These are phyloP conservation scores for Alosa sapidissima DNA, from an alignment of 2,797 vertebrate genomes.

Conservation along the genomic window DNA sequence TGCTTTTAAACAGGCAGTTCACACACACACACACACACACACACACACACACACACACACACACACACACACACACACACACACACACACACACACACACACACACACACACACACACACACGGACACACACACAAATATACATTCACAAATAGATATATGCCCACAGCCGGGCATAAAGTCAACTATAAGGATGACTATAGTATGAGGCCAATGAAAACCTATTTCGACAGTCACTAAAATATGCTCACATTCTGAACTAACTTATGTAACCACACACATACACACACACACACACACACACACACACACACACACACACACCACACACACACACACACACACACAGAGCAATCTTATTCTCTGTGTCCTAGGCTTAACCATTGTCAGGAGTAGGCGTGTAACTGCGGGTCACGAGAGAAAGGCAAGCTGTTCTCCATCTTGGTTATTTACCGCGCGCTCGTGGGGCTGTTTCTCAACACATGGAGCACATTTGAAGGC, in stretches of 20 bases:
- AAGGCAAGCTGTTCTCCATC: constrained; percentile 5
- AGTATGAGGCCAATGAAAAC: neutral
- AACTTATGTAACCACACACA: neutral
- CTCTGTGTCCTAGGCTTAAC: neutral
- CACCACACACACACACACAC: neutral
- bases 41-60: constrained; percentile 39
- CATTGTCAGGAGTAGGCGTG: neutral
- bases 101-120: constrained; percentile 40
- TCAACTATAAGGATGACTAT: neutral
- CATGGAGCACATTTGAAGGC: neutral
- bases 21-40: constrained; percentile 18
- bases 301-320: constrained; percentile 7
- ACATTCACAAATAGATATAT: neutral
- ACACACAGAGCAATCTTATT: neutral
- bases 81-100: constrained; percentile 33
- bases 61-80: constrained; percentile 39
- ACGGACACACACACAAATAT: constrained; percentile 19
- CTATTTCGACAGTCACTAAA: neutral
- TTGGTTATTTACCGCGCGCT: neutral
- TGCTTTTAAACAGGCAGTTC: constrained; percentile 34
- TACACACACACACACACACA: constrained; percentile 17
- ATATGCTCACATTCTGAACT: neutral
- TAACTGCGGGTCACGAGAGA: neutral
- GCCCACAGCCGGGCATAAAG: neutral
- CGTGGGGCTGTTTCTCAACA: neutral